Conservation (phyloP, 35 echinoderm and acorn worm species). For the Apostichopus parvimensis region DNA sequence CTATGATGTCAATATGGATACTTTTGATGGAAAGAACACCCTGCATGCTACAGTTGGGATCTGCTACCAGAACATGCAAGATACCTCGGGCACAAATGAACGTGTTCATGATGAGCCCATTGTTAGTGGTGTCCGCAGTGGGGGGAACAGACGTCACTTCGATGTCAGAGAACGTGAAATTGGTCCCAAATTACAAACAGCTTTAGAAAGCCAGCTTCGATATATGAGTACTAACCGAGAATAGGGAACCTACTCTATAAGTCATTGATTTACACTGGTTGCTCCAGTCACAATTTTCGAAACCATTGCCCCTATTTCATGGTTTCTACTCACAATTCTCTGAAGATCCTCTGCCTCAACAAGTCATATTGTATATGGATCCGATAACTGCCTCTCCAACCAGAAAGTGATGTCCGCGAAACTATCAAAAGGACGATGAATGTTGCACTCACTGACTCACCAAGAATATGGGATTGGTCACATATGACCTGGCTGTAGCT, state of each 20-base stretch:
- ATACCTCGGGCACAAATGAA: not conserved
- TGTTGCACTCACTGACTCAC: constrained; percentile 34
- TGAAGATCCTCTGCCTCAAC: constrained; percentile 30
- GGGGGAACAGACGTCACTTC: constrained; percentile 54
- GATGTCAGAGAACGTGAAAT: constrained; percentile 61
- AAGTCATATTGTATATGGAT: constrained; percentile 57
- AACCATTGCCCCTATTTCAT: constrained; percentile 53
- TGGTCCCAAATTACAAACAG: constrained; percentile 33
- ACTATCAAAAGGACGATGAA: constrained; percentile 64
- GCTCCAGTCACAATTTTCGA: constrained; percentile 39
- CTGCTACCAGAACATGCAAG: constrained; percentile 65
- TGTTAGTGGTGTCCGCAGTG: constrained; percentile 9
- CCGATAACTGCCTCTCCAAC: constrained; percentile 56
- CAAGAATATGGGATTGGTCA: constrained; percentile 59
- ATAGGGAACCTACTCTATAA: constrained; percentile 34
- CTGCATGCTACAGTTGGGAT: constrained; percentile 84
- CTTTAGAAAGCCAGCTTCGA: constrained; percentile 43
- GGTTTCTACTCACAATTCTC: constrained; percentile 24
- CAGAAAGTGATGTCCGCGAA: constrained; percentile 62
- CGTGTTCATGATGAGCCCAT: not conserved
- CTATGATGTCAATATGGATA: constrained; percentile 79
- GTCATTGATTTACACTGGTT: constrained; percentile 57
- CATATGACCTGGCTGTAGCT: constrained; percentile 60
- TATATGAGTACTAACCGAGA: constrained; percentile 6
- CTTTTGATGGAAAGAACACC: constrained; percentile 70